Base-by-base conservation (phyloP, 2,113 vertebrate genomes). In the Tauraco erythrolophus region DNA sequence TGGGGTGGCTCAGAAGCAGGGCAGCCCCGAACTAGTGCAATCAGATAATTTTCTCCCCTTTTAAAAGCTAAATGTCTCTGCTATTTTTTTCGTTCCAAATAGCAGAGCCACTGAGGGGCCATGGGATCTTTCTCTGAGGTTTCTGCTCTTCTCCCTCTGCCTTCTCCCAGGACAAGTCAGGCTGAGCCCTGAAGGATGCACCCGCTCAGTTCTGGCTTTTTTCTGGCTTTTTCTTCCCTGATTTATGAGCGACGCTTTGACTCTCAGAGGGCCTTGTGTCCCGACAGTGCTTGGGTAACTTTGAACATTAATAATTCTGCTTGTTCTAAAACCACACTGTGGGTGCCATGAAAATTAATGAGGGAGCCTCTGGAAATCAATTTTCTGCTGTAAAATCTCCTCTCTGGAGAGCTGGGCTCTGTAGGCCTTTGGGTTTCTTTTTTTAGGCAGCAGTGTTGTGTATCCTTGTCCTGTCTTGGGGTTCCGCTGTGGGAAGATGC, bases 281-380 rank as follows among this genome's bases (percentile, higher is more conserved):
- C 91, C 0, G 2, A 60, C 46, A 43, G 76, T 48, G 14, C 82
- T 91, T 5, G 35, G 77, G 39, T 88, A 72, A 81, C 62, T 96
- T 96, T 69, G 86, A 95, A 94, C 96, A 98, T 98, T 96, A 98
- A 97, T 97, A 96, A 94, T 88, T 96, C 91, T 83, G 54, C 97
- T 97, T 97, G 85, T 97, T 97, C 89, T 85, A 65, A 96, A 97
- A 66, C 41, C 50, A 89, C 75, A 65, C 33, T 89, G 66, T 90
- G 18, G 69, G 39, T 86, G 85, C 96, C 94, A 87, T 96, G 89
- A 97, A 98, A 98, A 98, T 98, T 96, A 97, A 98, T 97, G 95
- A 95, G 11, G 39, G 24, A 84, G 30, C n/a, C 94, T 53, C 41
- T 96, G 35, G 64, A 96, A 98, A 98, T 97, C 94, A 96, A 96